Percentiles rank a stretch among this genome's conserved stretches.
Conservation (phyloP, 2,113 vertebrate species). For the Nycticebus coucang region DNA sequence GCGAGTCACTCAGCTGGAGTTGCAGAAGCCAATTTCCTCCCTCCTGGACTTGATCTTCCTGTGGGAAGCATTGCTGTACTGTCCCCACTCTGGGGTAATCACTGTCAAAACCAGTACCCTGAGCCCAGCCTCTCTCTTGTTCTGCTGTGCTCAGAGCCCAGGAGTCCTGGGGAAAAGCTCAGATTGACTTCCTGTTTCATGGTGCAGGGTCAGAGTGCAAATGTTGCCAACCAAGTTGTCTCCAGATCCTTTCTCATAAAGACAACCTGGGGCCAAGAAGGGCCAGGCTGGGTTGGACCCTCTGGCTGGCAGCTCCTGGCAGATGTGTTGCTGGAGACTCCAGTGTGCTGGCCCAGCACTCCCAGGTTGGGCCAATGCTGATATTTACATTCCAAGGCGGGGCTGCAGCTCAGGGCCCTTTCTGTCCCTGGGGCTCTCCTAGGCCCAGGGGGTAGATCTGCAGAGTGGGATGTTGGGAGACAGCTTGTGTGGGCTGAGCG, state of each 20-base stretch:
- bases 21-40: background rate
- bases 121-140: background rate
- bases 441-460: background rate
- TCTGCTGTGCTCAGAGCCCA: background rate
- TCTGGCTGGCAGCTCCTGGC: background rate
- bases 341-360: background rate
- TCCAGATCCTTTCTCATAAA: background rate
- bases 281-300: background rate
- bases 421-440: background rate
- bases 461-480: background rate
- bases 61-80: background rate
- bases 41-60: background rate
- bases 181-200: background rate
- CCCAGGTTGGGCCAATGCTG: constrained; percentile 53
- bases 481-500: background rate
- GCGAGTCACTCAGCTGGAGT: background rate
- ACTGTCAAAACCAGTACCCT: background rate
- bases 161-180: background rate
- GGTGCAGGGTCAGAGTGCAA: rapidly evolving
- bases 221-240: background rate
- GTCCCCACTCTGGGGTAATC: background rate
- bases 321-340: background rate
- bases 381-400: constrained; percentile 55
- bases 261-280: background rate
- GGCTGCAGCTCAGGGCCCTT: constrained; percentile 36